These are phyloP conservation scores for Miichthys miiuy DNA, from an alignment of 2,797 vertebrate species.

Conservation along the genomic window DNA sequence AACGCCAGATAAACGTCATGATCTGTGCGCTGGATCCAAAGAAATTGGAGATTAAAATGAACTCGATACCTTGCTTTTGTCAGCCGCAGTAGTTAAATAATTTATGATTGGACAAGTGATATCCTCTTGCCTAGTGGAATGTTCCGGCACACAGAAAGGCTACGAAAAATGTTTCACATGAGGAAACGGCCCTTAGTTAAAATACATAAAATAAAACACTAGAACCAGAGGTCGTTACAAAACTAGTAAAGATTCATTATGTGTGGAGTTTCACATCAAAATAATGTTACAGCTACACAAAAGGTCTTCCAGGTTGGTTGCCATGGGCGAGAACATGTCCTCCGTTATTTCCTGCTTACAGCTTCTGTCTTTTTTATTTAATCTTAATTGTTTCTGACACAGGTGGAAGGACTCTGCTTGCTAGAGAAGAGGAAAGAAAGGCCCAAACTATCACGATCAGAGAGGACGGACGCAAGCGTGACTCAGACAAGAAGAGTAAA, in stretches of 20 bases:
- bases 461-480: too few relatives aligned
- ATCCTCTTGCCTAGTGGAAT: slow-evolving; percentile 65
- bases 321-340: too few relatives aligned
- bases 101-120: slow-evolving; percentile 79
- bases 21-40: slow-evolving; percentile 36
- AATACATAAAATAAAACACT: background rate
- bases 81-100: slow-evolving; percentile 72
- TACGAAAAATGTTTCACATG: slow-evolving; percentile 23
- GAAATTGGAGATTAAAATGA: slow-evolving; percentile 74
- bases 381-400: too few relatives aligned
- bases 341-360: too few relatives aligned
- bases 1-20: slow-evolving; percentile 26
- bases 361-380: too few relatives aligned
- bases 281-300: background rate
- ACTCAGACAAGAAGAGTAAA: too few relatives aligned
- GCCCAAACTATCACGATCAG: too few relatives aligned
- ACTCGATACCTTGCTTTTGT: slow-evolving; percentile 75
- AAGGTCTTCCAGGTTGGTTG: too few relatives aligned
- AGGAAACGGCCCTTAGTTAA: background rate
- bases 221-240: background rate
- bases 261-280: background rate
- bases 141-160: slow-evolving; percentile 55
- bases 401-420: too few relatives aligned
- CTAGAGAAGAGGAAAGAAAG: too few relatives aligned
- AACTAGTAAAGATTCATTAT: too few relatives aligned